Base-by-base conservation (phyloP, 2,797 vertebrate genomes). In the Hippocampus kuda region DNA sequence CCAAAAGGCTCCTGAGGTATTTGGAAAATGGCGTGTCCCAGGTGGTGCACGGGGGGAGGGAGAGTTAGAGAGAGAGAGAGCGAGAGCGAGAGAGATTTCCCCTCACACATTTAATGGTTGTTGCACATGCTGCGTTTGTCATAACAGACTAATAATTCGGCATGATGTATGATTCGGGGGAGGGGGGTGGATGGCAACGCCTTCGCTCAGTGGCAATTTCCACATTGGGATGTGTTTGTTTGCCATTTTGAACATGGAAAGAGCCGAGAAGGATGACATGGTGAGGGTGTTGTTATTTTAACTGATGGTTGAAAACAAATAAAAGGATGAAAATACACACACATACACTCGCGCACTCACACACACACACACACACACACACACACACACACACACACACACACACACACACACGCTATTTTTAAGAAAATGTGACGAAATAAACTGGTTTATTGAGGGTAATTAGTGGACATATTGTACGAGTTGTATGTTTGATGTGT, bases 21-120 rank as follows among this genome's bases (percentile, higher is more conserved):
- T 83, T 85, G 83, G 80, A 84, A 85, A 88, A 82, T 42, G 66
- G 75, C 75, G 73, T 34, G 26, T 83, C 77, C 83, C 81, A 86
- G 83, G 83, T 82, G 81, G 80, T 67, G 79, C 78, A 79, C 74
- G 61, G 75, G 79, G 73, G 85, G 80, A 82, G 77, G 79, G 81
- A 34, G 34, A 34, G 30, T 0, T 0, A 34, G 30, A 5, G 30
- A 34, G 30, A 6, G 34, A 34, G 34, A 34, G 5, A 34, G 34
- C 4, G 34, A 34, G 34, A 38, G 4, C 16, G 27, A 87, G 5
- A 24, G 66, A 87, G 76, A 78, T 74, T 81, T 80, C 74, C 74
- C 74, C 62, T 69, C 42, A 34, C 66, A 69, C 57, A 74, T 62
- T 74, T 57, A 48, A 75, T 51, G 81, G 76, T 18, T 82, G 76